Conservation (phyloP, 2,888 invertebrate species). For the Rhagonycha lutea region DNA sequence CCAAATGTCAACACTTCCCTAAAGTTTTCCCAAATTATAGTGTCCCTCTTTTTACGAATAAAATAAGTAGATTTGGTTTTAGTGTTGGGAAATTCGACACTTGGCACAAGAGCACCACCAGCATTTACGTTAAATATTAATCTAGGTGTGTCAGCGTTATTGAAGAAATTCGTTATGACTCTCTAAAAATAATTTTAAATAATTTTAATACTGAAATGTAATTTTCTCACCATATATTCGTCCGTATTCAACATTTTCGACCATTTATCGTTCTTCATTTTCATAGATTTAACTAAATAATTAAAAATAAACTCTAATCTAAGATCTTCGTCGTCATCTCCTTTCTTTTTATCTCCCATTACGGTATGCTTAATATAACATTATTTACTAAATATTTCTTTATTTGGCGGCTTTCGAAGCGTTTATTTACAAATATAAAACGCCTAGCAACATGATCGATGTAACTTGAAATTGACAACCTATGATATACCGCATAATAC, state of each 20-base stretch:
- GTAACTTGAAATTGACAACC: conserved; percentile 20
- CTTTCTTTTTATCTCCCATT: conserved; percentile 47
- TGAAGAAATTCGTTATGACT: conserved; percentile 59
- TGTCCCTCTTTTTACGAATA: conserved; percentile 66
- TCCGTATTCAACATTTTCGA: conserved; percentile 75
- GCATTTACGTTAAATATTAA: conserved; percentile 67
- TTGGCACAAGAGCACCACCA: conserved; percentile 68
- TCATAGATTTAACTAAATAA: conserved; percentile 73
- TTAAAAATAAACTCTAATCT: conserved; percentile 80
- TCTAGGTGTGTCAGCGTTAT: conserved; percentile 54
- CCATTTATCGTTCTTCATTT: conserved; percentile 88
- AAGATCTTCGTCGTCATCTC: conserved; percentile 63
- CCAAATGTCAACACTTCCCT: conserved; percentile 64
- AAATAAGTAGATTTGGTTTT: conserved; percentile 78
- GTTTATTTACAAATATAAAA: conserved; percentile 40
- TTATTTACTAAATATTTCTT: background rate
- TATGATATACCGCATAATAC: conserved; percentile 5
- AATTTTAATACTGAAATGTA: background rate
- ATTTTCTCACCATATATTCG: conserved; percentile 62
- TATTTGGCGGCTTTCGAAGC: conserved; percentile 27
- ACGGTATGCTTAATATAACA: background rate
- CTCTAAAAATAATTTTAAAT: conserved; percentile 53
- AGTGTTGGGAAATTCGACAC: conserved; percentile 64
- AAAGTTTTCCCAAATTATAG: conserved; percentile 66
- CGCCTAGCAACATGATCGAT: conserved; percentile 43